Evolutionary conservation across 2,888 invertebrate species (phyloP).

Genomic region (Cremastinae sp.): DNA sequence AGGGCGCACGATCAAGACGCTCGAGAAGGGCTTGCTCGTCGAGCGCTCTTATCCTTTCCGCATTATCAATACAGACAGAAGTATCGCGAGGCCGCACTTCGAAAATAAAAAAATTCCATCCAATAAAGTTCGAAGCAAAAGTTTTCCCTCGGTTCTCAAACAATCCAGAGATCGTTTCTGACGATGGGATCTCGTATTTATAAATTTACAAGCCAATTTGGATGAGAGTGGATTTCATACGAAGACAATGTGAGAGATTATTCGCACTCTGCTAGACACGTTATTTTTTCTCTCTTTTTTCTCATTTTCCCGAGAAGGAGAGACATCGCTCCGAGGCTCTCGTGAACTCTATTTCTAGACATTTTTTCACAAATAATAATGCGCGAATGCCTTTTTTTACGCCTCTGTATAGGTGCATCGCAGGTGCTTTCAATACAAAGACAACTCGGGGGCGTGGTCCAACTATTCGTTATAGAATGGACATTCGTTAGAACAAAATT

Average conservation of each 20-base stretch:
- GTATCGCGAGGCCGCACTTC: neutral
- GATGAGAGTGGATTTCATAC: constrained; percentile 33
- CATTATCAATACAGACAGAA: constrained; percentile 15
- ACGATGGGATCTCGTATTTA: constrained; percentile 33
- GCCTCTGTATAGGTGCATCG: constrained; percentile 59
- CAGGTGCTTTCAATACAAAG: constrained; percentile 73
- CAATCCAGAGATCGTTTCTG: constrained; percentile 17
- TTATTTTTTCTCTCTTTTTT: neutral
- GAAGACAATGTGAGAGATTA: constrained; percentile 57
- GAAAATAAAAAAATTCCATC: constrained; percentile 15
- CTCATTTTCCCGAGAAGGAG: constrained; percentile 21
- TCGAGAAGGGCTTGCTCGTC: neutral
- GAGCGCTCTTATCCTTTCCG: neutral
- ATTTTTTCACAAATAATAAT: neutral
- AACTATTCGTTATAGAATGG: constrained; percentile 74
- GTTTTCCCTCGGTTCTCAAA: constrained; percentile 12
- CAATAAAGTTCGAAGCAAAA: constrained; percentile 14
- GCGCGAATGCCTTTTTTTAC: neutral
- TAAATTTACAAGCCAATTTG: constrained; percentile 46
- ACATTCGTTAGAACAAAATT: constrained; percentile 68
- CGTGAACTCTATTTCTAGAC: constrained; percentile 39
- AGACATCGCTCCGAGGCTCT: constrained; percentile 49
- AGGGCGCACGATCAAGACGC: no score
- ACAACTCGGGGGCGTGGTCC: constrained; percentile 73
- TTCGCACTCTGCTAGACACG: constrained; percentile 44